A percentile compares a stretch with the other conserved stretches of the same genome.
Conservation (phyloP, 2,113 vertebrate species). For the Pteronura brasiliensis region DNA sequence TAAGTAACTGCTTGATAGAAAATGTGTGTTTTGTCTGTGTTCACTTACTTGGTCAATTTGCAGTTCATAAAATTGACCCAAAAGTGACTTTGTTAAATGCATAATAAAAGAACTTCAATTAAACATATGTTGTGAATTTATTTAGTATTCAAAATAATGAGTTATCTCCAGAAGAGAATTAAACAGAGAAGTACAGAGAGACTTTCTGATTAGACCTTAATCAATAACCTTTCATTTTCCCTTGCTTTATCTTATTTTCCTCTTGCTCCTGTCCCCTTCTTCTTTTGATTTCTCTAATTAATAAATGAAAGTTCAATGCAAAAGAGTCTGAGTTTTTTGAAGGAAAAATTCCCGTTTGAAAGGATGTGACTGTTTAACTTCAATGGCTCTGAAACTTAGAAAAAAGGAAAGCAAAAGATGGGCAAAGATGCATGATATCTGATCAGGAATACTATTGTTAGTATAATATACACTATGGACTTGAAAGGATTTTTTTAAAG, state of each 20-base stretch:
- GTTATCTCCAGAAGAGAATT: background rate
- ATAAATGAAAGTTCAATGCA: background rate
- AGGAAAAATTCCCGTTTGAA: background rate
- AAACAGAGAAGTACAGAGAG: background rate
- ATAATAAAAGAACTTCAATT: background rate
- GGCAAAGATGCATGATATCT: background rate
- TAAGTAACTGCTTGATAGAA: background rate
- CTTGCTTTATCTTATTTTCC: background rate
- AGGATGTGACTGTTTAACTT: background rate
- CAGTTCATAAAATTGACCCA: background rate
- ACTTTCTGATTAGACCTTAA: background rate
- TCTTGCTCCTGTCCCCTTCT: background rate
- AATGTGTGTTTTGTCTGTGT: background rate
- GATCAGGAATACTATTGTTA: background rate
- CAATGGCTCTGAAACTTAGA: background rate
- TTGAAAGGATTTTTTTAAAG: background rate
- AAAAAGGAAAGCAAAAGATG: background rate
- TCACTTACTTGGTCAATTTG: background rate
- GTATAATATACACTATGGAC: background rate
- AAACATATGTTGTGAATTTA: background rate
- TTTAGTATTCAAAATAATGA: background rate
- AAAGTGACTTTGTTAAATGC: background rate
- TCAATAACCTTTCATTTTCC: background rate
- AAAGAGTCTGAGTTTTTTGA: background rate
- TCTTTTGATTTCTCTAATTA: background rate